Evolutionary conservation across 1,140 invertebrate genomes (phyloP).

Genomic region (Cephus cinctus): DNA sequence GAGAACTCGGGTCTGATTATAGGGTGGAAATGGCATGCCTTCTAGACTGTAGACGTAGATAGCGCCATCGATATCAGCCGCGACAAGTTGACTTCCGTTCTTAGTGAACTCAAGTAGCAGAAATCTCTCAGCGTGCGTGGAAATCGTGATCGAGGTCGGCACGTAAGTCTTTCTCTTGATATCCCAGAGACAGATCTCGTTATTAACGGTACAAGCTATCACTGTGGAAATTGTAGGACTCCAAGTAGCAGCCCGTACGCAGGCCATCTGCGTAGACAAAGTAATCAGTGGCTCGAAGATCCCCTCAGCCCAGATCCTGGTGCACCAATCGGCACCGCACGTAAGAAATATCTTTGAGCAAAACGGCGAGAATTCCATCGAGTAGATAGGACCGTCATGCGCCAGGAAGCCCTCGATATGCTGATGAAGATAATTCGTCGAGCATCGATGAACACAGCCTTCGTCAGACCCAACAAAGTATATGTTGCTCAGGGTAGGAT

Average conservation of each 20-base stretch:
- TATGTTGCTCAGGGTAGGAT: slow-evolving; percentile 64
- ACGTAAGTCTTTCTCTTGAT: slow-evolving; percentile 65
- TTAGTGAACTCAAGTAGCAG: slow-evolving; percentile 61
- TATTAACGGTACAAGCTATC: slow-evolving; percentile 71
- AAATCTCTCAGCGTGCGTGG: slow-evolving; percentile 46
- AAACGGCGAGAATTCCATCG: slow-evolving; percentile 76
- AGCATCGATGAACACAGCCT: slow-evolving; percentile 77
- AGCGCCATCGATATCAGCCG: slow-evolving; percentile 63
- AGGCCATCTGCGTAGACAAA: slow-evolving; percentile 55
- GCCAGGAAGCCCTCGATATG: slow-evolving; percentile 72
- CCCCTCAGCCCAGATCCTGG: slow-evolving; percentile 73
- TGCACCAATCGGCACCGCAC: slow-evolving; percentile 80
- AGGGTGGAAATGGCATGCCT: slow-evolving; percentile 68
- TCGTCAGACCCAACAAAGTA: slow-evolving; percentile 83
- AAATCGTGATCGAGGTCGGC: slow-evolving; percentile 61
- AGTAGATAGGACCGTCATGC: slow-evolving; percentile 78
- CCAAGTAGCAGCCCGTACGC: slow-evolving; percentile 72
- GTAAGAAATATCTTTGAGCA: slow-evolving; percentile 74
- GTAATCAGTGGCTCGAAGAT: slow-evolving; percentile 67
- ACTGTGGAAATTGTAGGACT: slow-evolving; percentile 81
- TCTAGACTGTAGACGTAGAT: slow-evolving; percentile 66
- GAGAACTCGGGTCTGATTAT: slow-evolving; percentile 62
- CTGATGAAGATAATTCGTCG: slow-evolving; percentile 64
- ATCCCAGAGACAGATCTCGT: slow-evolving; percentile 73
- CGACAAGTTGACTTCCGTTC: slow-evolving; percentile 66